Evolutionary conservation across 1,140 invertebrate genomes (phyloP).

Genomic region (Catajapyx aquilonaris): DNA sequence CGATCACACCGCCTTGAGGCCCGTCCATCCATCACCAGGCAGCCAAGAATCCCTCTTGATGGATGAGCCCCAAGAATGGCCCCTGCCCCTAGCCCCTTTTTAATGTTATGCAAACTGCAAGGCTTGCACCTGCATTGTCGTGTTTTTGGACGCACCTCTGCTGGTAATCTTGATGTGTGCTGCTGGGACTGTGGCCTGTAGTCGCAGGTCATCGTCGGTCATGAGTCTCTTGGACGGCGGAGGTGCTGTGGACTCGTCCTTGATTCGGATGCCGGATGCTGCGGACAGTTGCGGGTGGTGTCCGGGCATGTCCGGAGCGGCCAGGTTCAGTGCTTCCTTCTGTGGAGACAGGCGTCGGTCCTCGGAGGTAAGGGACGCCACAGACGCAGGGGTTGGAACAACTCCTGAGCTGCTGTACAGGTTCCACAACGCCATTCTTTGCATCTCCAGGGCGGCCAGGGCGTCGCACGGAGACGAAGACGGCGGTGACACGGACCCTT

Average conservation of each 20-base stretch:
- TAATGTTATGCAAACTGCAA: too few relatives aligned
- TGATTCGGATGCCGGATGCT: slow-evolving; percentile 13
- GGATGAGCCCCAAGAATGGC: too few relatives aligned
- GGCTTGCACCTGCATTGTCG: neutral
- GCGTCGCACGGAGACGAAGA: slow-evolving; percentile 18
- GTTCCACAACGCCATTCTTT: slow-evolving; percentile 55
- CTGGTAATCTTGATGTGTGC: slow-evolving; percentile 78
- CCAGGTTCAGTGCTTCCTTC: slow-evolving; percentile 36
- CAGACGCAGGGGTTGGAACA: slow-evolving; percentile 15
- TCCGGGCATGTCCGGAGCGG: slow-evolving; percentile 20
- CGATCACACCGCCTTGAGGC: too few relatives aligned
- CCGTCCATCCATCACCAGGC: too few relatives aligned
- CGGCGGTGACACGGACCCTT: too few relatives aligned
- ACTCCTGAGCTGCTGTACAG: slow-evolving; percentile 46
- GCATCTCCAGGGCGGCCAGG: slow-evolving; percentile 45
- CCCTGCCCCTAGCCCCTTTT: too few relatives aligned
- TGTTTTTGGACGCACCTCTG: slow-evolving; percentile 43
- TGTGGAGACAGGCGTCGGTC: slow-evolving; percentile 20
- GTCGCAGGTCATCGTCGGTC: slow-evolving; percentile 22
- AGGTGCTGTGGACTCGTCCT: slow-evolving; percentile 14
- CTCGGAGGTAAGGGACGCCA: slow-evolving; percentile 16
- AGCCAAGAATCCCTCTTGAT: too few relatives aligned
- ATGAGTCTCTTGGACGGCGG: slow-evolving; percentile 22
- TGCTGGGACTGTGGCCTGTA: slow-evolving; percentile 25
- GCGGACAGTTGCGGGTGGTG: slow-evolving; percentile 15